Percentiles rank a stretch among this genome's conserved stretches.
phyloP scores from a whole-genome alignment of 2,888 invertebrate genomes.

The Caenorhabditis auriculariae region DNA sequence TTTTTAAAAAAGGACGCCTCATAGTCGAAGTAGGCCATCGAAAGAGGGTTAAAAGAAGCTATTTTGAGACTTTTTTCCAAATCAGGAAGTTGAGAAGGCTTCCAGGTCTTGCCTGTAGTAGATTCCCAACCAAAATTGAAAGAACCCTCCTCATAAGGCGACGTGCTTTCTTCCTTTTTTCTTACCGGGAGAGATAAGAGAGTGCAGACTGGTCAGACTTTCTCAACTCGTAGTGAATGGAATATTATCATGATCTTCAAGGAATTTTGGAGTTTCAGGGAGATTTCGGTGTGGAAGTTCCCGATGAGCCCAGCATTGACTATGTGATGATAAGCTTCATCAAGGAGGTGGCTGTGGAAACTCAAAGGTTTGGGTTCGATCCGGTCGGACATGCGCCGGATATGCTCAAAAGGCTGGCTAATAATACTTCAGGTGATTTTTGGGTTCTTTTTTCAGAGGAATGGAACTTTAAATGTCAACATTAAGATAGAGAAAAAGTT shows the following conservation, averaged over 20 bases:
- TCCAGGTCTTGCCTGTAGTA: constrained; percentile 1
- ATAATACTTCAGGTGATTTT: too few species aligned
- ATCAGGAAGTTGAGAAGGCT: background rate
- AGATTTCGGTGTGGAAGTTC: background rate
- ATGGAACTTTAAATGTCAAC: too few species aligned
- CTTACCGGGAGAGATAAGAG: too few species aligned
- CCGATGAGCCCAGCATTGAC: background rate
- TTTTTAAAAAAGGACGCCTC: too few species aligned
- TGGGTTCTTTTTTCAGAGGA: too few species aligned
- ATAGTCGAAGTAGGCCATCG: too few species aligned
- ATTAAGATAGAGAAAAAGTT: too few species aligned
- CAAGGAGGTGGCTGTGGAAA: constrained; percentile 7
- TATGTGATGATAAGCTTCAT: background rate
- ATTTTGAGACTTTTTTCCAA: too few species aligned
- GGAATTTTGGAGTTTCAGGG: background rate
- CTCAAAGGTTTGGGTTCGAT: constrained; percentile 13
- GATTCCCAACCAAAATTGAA: background rate
- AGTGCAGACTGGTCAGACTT: too few species aligned
- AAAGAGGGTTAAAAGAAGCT: too few species aligned
- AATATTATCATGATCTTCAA: background rate
- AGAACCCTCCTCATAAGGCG: background rate
- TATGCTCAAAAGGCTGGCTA: constrained; percentile 1
- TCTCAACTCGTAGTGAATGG: background rate
- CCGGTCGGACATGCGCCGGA: constrained; percentile 4
- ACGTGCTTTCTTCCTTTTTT: too few species aligned